A percentile compares a stretch with the other conserved stretches of the same genome.
Evolutionary conservation across 2,113 vertebrate species (phyloP).

Genomic region (Dendropsophus ebraccatus): DNA sequence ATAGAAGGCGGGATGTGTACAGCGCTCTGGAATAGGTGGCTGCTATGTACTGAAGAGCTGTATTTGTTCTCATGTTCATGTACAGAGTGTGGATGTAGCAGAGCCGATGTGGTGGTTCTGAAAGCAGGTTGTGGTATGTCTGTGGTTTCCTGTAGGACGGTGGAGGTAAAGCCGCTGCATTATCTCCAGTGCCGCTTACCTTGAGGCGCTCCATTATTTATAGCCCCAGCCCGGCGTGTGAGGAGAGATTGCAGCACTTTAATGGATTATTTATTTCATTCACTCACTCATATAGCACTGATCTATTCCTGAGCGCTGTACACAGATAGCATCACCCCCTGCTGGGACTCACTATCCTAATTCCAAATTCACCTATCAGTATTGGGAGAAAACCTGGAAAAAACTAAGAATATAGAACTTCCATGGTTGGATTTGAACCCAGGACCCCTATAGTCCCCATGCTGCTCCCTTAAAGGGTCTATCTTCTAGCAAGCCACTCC

Average conservation of each 20-base stretch:
- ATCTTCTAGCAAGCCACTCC: no score
- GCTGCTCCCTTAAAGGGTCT: no score
- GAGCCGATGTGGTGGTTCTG: neutral
- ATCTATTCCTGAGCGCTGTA: no score
- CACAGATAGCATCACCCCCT: no score
- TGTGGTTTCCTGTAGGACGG: neutral
- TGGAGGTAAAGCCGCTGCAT: neutral
- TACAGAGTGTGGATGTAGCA: neutral
- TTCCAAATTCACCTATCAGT: no score
- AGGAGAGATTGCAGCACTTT: neutral
- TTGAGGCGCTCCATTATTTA: neutral
- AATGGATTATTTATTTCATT: neutral
- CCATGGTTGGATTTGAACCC: no score
- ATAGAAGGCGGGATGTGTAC: neutral
- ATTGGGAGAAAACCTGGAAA: no score
- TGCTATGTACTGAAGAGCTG: no score
- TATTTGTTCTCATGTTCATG: no score
- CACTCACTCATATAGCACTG: neutral
- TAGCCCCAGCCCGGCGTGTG: neutral
- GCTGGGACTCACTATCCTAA: no score
- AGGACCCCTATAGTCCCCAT: no score
- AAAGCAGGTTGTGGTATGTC: neutral
- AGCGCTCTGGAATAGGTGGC: neutral
- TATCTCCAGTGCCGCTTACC: neutral
- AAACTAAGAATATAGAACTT: no score